A percentile compares a stretch with the other conserved stretches of the same genome.
Conservation (phyloP, 2,797 vertebrate species). For the Neomorphus geoffroyi region DNA sequence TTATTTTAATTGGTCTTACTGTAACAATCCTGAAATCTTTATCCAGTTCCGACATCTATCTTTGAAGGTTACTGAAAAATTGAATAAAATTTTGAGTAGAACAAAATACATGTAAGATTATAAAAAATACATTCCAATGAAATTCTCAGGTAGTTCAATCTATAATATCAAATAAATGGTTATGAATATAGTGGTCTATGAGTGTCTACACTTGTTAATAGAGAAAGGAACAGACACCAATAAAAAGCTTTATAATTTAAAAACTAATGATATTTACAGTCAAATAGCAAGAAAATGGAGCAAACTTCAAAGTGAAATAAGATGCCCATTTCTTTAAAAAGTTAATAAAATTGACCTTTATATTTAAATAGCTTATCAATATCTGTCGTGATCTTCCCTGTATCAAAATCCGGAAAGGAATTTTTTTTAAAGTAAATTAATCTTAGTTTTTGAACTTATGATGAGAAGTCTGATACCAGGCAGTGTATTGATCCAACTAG, state of each 20-base stretch:
- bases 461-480: not conserved
- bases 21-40: not conserved
- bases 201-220: not conserved
- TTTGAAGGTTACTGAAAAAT: not conserved
- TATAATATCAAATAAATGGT: not conserved
- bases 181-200: not conserved
- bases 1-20: not conserved
- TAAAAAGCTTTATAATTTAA: not conserved
- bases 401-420: not conserved
- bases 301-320: not conserved
- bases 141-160: not conserved
- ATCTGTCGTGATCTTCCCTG: not conserved
- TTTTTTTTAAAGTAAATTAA: not conserved
- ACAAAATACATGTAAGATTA: not conserved
- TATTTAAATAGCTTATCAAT: not conserved
- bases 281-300: not conserved
- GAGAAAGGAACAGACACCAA: not conserved
- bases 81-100: not conserved
- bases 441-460: not conserved
- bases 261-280: not conserved
- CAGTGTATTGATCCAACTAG: not conserved
- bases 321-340: not conserved
- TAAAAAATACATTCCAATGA: not conserved
- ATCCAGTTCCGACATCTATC: not conserved
- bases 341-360: not conserved